Percentiles rank a stretch among this genome's conserved stretches.
phyloP scores from a whole-genome alignment of 2,888 invertebrate species.

The Liposcelis brunnea region DNA sequence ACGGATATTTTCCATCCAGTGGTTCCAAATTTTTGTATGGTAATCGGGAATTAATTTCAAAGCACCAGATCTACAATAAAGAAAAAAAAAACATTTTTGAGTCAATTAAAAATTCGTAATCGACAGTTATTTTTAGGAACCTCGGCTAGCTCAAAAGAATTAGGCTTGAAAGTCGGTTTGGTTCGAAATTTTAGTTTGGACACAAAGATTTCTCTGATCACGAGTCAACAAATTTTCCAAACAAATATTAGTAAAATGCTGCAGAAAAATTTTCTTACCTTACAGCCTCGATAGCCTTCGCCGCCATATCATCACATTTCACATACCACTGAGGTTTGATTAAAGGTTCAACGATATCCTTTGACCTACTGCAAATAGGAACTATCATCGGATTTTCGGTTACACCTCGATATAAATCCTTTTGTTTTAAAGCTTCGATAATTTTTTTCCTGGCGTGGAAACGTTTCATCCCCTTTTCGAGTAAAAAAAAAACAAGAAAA shows the following conservation, averaged over 20 bases:
- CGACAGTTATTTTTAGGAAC: too few relatives aligned
- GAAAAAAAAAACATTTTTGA: too few relatives aligned
- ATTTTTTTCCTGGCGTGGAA: conserved; percentile 78
- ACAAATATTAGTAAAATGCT: too few relatives aligned
- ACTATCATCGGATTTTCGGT: conserved; percentile 92
- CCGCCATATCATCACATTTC: conserved; percentile 78
- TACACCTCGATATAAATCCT: conserved; percentile 51
- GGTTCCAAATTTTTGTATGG: conserved; percentile 84
- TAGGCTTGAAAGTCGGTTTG: too few relatives aligned
- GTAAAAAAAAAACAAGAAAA: conserved; percentile 15
- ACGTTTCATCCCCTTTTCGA: conserved; percentile 72
- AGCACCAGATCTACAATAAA: conserved; percentile 41
- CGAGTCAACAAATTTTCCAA: too few relatives aligned
- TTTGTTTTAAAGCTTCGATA: conserved; percentile 51
- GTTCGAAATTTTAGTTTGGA: too few relatives aligned
- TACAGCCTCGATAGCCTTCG: conserved; percentile 64
- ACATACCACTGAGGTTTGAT: conserved; percentile 96
- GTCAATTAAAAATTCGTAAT: too few relatives aligned
- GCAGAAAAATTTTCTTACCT: too few relatives aligned
- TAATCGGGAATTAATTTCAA: conserved; percentile 79
- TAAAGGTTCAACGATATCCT: conserved; percentile 92
- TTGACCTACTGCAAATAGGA: conserved; percentile 88
- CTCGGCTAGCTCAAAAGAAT: too few relatives aligned
- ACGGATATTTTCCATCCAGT: conserved; percentile 90
- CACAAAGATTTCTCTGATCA: too few relatives aligned